A percentile compares a stretch with the other conserved stretches of the same genome.
Conservation (phyloP, 2,113 vertebrate genomes). For the Philantomba maxwellii region DNA sequence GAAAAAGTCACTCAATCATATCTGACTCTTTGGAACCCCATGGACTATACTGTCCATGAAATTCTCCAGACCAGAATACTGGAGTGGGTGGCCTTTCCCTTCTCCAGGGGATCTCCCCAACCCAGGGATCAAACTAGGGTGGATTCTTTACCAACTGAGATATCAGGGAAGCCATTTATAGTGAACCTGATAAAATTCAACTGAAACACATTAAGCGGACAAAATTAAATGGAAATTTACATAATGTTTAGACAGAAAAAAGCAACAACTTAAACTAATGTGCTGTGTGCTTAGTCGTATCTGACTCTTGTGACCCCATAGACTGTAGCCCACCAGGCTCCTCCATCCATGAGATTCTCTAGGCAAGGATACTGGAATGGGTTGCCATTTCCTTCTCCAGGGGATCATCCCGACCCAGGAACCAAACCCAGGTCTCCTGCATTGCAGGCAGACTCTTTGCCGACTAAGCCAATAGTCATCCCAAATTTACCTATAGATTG, state of each 20-base stretch:
- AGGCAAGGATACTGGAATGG: background rate
- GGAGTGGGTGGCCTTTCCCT: background rate
- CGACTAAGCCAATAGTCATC: background rate
- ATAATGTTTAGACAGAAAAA: background rate
- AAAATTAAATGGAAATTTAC: background rate
- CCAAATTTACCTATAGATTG: background rate
- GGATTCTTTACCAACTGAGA: background rate
- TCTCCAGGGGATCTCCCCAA: background rate
- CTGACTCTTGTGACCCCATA: accelerated
- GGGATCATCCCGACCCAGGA: background rate
- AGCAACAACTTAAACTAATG: background rate
- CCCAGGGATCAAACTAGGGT: background rate
- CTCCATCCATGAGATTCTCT: background rate
- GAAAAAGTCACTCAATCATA: background rate
- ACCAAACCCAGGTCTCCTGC: background rate
- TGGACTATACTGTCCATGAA: background rate
- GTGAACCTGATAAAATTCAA: background rate
- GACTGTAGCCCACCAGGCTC: background rate
- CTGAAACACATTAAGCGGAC: background rate
- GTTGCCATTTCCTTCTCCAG: background rate
- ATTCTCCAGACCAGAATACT: background rate
- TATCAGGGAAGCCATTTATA: background rate
- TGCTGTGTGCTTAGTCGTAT: background rate
- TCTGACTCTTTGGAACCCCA: background rate
- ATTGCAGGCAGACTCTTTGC: background rate